Evolutionary conservation across 1,140 invertebrate genomes (phyloP).

Genomic region (Nasonia giraulti): DNA sequence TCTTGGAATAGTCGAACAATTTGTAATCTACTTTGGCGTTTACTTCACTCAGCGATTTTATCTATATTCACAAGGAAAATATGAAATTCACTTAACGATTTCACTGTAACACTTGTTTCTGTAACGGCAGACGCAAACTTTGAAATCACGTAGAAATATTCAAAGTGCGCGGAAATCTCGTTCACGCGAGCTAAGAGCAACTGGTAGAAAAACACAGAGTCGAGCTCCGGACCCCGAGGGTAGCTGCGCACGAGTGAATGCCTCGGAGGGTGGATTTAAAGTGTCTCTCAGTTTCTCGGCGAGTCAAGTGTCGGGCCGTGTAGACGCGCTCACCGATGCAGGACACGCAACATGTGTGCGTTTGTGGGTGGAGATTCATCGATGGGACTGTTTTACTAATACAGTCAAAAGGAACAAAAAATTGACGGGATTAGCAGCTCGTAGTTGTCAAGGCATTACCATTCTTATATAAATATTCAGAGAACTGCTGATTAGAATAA

Average conservation of each 20-base stretch:
- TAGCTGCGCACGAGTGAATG: slow-evolving; percentile 64
- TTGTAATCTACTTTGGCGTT: not conserved
- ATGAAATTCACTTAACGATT: not conserved
- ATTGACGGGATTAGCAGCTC: not conserved
- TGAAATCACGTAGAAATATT: too few relatives aligned
- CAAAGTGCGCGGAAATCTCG: not conserved
- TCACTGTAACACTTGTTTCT: not conserved
- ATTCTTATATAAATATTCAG: not conserved
- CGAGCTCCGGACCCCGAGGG: slow-evolving; percentile 47
- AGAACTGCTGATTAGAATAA: not conserved
- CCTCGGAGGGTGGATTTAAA: slow-evolving; percentile 70
- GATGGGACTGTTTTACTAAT: slow-evolving; percentile 61
- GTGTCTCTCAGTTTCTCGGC: slow-evolving; percentile 68
- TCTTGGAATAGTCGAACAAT: not conserved
- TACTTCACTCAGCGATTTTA: not conserved
- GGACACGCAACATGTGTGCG: slow-evolving; percentile 43
- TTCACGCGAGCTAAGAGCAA: not conserved
- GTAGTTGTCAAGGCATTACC: not conserved
- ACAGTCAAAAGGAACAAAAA: slow-evolving; percentile 43
- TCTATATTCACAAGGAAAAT: too few relatives aligned
- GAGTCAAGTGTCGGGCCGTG: slow-evolving; percentile 68
- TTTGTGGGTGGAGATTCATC: slow-evolving; percentile 55
- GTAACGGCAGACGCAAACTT: too few relatives aligned
- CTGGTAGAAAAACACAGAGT: slow-evolving; percentile 10
- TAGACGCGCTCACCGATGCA: slow-evolving; percentile 38